Conservation (phyloP, 2,888 invertebrate species). For the Hirtodrosophila histrioides region DNA sequence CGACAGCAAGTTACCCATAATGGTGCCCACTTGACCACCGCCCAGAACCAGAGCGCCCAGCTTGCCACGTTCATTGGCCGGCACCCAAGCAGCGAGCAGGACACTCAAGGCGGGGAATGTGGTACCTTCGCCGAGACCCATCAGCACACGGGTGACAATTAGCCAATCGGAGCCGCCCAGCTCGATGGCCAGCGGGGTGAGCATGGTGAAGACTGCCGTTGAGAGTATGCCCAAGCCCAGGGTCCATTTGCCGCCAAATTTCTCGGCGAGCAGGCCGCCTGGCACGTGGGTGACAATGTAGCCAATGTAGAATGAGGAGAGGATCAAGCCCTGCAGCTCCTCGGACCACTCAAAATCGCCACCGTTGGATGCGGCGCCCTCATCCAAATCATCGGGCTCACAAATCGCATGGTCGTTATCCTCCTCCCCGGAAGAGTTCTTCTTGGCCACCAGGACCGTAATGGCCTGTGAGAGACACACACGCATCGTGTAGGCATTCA, state of each 20-base stretch:
- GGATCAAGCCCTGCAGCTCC: slow-evolving; percentile 89
- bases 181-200: slow-evolving; percentile 91
- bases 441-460: slow-evolving; percentile 87
- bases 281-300: slow-evolving; percentile 93
- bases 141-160: slow-evolving; percentile 90
- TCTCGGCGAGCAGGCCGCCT: slow-evolving; percentile 91
- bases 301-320: slow-evolving; percentile 94
- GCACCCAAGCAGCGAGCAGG: slow-evolving; percentile 92
- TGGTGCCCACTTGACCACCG: slow-evolving; percentile 89
- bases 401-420: slow-evolving; percentile 65
- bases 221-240: slow-evolving; percentile 92
- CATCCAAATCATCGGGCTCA: slow-evolving; percentile 66
- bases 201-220: slow-evolving; percentile 91
- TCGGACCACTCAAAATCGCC: slow-evolving; percentile 88
- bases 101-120: slow-evolving; percentile 94
- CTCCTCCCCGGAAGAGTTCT: slow-evolving; percentile 58
- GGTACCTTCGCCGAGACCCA: slow-evolving; percentile 94
- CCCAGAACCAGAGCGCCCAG: slow-evolving; percentile 92
- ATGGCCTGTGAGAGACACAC: slow-evolving; percentile 90
- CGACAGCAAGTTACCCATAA: slow-evolving; percentile 88
- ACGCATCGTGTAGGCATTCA: slow-evolving; percentile 91
- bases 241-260: slow-evolving; percentile 93
- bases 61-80: slow-evolving; percentile 90
- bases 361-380: slow-evolving; percentile 19
- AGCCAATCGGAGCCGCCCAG: slow-evolving; percentile 88